phyloP scores from a whole-genome alignment of 2,797 vertebrate genomes.

The Octomys mimax region DNA sequence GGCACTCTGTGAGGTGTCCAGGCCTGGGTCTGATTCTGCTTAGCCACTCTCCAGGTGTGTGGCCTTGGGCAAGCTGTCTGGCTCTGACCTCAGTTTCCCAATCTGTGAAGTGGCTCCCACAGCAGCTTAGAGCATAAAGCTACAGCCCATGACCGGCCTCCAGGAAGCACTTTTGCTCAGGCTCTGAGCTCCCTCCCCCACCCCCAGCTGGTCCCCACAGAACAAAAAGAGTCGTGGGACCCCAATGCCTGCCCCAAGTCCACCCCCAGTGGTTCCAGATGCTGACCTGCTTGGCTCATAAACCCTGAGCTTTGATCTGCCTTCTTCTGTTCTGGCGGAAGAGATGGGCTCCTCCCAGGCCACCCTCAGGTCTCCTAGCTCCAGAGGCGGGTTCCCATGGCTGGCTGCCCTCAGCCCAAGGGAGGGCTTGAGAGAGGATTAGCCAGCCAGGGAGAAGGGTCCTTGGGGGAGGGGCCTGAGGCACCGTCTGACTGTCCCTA shows the following conservation, averaged over 20 bases:
- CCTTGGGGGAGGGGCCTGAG: background rate
- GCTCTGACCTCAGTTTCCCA: conserved; percentile 10
- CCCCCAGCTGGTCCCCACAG: too few species aligned
- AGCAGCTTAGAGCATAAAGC: background rate
- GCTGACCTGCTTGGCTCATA: conserved; percentile 90
- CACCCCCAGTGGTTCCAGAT: conserved; percentile 87
- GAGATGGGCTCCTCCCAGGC: conserved; percentile 7
- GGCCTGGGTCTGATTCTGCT: background rate
- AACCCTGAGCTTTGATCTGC: conserved; percentile 87
- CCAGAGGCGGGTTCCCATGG: background rate
- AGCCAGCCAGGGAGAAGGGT: background rate
- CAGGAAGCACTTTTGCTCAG: background rate
- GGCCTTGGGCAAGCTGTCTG: background rate
- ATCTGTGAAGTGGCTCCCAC: background rate
- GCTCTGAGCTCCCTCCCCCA: background rate
- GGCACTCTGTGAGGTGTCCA: background rate
- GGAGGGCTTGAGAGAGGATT: background rate
- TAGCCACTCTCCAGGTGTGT: accelerated
- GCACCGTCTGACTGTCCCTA: background rate
- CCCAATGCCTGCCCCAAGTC: background rate
- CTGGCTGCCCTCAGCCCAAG: background rate
- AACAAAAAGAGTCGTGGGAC: background rate
- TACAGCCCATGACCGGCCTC: background rate
- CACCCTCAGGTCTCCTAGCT: background rate
- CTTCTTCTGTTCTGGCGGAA: conserved; percentile 50